Evolutionary conservation across 2,113 vertebrate genomes (phyloP).

Genomic region (Pseudopodoces humilis): DNA sequence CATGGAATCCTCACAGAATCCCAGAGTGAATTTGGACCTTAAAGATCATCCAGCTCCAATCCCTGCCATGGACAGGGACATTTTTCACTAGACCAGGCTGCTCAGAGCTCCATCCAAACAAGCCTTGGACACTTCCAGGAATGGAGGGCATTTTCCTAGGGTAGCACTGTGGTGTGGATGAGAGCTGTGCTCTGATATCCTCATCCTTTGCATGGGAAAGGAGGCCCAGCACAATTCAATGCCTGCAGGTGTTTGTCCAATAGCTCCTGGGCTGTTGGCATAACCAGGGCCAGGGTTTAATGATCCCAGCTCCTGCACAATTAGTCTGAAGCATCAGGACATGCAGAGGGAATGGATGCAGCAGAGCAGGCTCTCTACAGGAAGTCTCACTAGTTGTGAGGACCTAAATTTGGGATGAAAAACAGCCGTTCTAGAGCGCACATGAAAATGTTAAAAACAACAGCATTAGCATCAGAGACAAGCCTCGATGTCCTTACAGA

Average conservation of each 20-base stretch:
- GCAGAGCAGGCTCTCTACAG: not conserved
- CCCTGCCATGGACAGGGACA: not conserved
- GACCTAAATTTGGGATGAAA: slow-evolving; percentile 43
- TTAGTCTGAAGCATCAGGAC: not conserved
- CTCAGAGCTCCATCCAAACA: not conserved
- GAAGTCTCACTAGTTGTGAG: slow-evolving; percentile 2
- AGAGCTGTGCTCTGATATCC: not conserved
- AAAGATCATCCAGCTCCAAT: not conserved
- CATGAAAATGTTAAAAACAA: slow-evolving; percentile 4
- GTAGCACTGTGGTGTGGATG: not conserved
- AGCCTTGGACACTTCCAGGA: not conserved
- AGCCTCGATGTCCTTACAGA: slow-evolving; percentile 4
- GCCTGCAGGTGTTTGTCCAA: not conserved
- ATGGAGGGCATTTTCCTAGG: not conserved
- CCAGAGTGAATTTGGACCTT: not conserved
- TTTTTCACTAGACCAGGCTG: not conserved
- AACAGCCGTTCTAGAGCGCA: not conserved
- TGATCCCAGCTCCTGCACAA: not conserved
- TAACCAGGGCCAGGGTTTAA: not conserved
- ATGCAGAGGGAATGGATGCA: not conserved
- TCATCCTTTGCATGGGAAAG: not conserved
- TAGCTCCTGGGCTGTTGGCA: not conserved
- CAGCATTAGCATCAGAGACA: slow-evolving; percentile 41
- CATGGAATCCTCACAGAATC: not conserved
- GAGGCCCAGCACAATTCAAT: not conserved